phyloP scores from a whole-genome alignment of 2,888 invertebrate species.

The Coenonympha glycerion region DNA sequence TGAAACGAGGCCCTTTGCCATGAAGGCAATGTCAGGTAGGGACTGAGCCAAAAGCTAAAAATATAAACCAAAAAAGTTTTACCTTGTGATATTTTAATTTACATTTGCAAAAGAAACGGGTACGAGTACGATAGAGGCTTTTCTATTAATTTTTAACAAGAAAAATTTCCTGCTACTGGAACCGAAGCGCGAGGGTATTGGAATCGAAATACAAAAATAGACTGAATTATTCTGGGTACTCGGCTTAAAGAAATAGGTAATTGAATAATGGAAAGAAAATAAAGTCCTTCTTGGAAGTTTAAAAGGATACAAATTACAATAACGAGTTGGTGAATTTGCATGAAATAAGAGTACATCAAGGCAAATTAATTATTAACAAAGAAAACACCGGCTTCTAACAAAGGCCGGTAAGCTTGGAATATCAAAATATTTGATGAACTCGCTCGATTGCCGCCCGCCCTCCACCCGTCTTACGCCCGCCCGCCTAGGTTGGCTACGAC shows the following conservation, averaged over 20 bases:
- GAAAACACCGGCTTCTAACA: too few relatives aligned
- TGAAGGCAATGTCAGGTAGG: too few relatives aligned
- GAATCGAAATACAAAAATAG: neutral
- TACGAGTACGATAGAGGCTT: neutral
- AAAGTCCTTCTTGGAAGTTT: neutral
- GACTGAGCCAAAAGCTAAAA: too few relatives aligned
- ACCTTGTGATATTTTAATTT: too few relatives aligned
- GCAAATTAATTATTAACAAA: too few relatives aligned
- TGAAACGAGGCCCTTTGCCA: too few relatives aligned
- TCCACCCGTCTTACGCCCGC: neutral
- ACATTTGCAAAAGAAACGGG: too few relatives aligned
- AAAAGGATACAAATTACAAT: too few relatives aligned
- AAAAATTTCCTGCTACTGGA: neutral
- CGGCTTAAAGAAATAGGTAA: neutral
- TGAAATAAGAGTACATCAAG: too few relatives aligned
- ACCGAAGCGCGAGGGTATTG: neutral
- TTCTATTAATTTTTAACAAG: neutral
- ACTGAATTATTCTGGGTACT: neutral
- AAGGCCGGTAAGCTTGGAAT: neutral
- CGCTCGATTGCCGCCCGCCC: neutral
- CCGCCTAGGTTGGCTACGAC: neutral
- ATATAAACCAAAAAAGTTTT: too few relatives aligned
- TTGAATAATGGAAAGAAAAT: neutral
- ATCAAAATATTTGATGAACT: neutral
- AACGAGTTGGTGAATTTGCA: too few relatives aligned